phyloP scores from a whole-genome alignment of 2,113 vertebrate genomes.

The Cyprinodon brontotheroides region DNA sequence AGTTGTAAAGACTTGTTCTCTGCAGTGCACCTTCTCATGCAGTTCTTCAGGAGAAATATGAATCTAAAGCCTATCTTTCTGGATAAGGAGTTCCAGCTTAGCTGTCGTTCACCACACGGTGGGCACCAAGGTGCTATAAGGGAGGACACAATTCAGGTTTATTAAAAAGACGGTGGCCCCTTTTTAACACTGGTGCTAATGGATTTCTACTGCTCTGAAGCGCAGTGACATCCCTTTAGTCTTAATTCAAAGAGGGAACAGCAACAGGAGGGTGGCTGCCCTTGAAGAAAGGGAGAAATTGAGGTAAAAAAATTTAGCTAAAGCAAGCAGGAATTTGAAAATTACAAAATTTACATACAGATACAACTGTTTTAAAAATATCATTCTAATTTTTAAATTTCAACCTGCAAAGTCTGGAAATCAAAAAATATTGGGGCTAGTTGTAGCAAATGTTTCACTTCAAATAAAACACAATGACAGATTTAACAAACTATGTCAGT shows the following conservation, averaged over 20 bases:
- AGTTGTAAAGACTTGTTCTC: no score
- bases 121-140: slow-evolving; percentile 25
- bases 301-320: slow-evolving; percentile 1
- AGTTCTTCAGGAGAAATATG: no score
- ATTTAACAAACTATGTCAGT: not conserved
- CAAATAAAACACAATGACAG: not conserved
- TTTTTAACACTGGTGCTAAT: slow-evolving; percentile 65
- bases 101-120: slow-evolving; percentile 24
- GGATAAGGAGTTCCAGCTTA: slow-evolving; percentile 17
- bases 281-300: slow-evolving; percentile 14
- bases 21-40: no score
- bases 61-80: not conserved
- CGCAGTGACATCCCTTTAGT: slow-evolving; percentile 23
- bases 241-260: slow-evolving; percentile 58
- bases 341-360: not conserved
- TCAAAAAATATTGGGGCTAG: not conserved
- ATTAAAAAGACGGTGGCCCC: slow-evolving; percentile 52
- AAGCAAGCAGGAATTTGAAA: not conserved
- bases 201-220: slow-evolving; percentile 60
- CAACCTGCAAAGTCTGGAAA: not conserved
- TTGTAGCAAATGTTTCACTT: not conserved
- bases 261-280: slow-evolving; percentile 19
- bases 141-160: slow-evolving; percentile 37
- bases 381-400: not conserved
- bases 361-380: not conserved